phyloP scores from a whole-genome alignment of 2,113 vertebrate genomes.

The Cygnus buccinator region DNA sequence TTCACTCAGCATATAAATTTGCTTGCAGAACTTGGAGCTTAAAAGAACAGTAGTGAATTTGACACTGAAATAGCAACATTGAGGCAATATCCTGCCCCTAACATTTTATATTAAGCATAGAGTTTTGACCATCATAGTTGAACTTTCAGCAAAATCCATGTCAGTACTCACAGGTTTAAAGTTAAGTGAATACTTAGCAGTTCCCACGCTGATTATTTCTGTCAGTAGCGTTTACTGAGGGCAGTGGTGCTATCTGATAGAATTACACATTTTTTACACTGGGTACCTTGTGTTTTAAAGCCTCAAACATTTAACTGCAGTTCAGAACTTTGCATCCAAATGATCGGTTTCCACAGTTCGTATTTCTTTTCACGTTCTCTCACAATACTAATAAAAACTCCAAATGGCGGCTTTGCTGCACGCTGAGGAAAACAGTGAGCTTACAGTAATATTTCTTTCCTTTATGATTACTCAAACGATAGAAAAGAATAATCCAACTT shows the following conservation, averaged over 20 bases:
- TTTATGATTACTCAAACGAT: not conserved
- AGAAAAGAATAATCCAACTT: not conserved
- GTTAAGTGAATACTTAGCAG: not conserved
- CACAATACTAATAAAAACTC: not conserved
- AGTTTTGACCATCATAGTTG: not conserved
- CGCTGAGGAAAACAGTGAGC: not conserved
- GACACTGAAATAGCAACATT: conserved; percentile 4
- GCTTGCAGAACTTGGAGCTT: not conserved
- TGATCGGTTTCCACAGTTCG: not conserved
- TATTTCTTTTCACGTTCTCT: not conserved
- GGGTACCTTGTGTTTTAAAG: not conserved
- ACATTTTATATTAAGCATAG: not conserved
- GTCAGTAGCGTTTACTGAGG: not conserved
- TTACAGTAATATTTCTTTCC: not conserved
- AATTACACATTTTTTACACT: not conserved
- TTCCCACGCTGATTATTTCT: not conserved
- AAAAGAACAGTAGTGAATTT: not conserved
- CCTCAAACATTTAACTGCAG: not conserved
- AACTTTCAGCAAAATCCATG: not conserved
- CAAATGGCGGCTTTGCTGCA: not conserved
- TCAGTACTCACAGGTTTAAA: not conserved
- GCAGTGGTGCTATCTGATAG: not conserved
- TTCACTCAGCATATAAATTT: not conserved
- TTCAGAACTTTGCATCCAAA: not conserved
- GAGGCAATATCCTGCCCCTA: not conserved